Percentiles rank a stretch among this genome's conserved stretches.
Conservation (phyloP, 2,797 vertebrate species). For the Chaenodraco wilsoni region DNA sequence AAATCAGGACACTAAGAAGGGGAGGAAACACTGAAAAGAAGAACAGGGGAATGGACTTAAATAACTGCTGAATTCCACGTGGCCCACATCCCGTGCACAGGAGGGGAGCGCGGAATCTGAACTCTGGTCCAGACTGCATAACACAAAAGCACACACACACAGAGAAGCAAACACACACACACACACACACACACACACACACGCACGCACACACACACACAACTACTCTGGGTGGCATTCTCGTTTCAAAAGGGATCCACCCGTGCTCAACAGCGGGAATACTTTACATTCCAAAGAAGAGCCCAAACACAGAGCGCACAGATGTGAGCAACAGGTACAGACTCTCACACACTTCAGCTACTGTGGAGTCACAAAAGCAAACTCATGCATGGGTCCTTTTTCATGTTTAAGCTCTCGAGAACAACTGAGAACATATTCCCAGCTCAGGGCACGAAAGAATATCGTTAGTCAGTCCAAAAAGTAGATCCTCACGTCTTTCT, state of each 20-base stretch:
- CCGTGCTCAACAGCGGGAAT: slow-evolving; percentile 56
- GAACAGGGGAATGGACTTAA: slow-evolving; percentile 33
- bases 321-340: slow-evolving; percentile 37
- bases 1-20: slow-evolving; percentile 23
- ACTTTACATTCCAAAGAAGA: slow-evolving; percentile 66
- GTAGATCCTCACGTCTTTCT: slow-evolving; percentile 27
- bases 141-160: slow-evolving; percentile 51
- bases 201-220: no score
- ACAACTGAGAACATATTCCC: slow-evolving; percentile 42
- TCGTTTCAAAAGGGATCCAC: slow-evolving; percentile 66
- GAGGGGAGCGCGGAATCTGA: slow-evolving; percentile 59
- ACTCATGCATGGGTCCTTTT: slow-evolving; percentile 21
- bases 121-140: slow-evolving; percentile 57
- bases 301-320: slow-evolving; percentile 54
- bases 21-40: slow-evolving; percentile 23
- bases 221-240: slow-evolving; percentile 59
- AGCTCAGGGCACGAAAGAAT: slow-evolving; percentile 18
- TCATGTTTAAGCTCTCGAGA: slow-evolving; percentile 32
- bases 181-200: no score
- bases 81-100: slow-evolving; percentile 62
- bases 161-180: slow-evolving; percentile 15
- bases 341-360: slow-evolving; percentile 24
- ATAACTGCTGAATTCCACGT: slow-evolving; percentile 40
- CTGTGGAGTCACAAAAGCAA: slow-evolving; percentile 39
- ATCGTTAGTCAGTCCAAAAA: slow-evolving; percentile 33